Evolutionary conservation across 2,113 vertebrate genomes (phyloP).

Genomic region (Phainopepla nitens): DNA sequence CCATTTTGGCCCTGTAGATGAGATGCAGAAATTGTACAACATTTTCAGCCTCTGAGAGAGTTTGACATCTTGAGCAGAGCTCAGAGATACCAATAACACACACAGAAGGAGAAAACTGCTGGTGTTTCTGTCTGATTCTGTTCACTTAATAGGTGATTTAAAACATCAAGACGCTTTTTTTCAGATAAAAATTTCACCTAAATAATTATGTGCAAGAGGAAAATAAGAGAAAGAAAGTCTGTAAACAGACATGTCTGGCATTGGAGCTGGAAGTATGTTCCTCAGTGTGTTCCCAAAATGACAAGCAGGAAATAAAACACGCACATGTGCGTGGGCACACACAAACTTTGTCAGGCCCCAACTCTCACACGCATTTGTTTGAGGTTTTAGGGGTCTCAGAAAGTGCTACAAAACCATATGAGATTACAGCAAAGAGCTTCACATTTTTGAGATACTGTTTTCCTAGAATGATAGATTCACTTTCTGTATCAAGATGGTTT

Average conservation of each 20-base stretch:
- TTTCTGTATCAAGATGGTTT: background rate
- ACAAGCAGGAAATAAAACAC: background rate
- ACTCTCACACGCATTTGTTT: background rate
- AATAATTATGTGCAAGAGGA: background rate
- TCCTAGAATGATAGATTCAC: background rate
- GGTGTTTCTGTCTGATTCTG: background rate
- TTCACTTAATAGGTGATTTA: background rate
- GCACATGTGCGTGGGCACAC: rapidly evolving
- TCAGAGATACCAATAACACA: background rate
- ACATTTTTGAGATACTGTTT: background rate
- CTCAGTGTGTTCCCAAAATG: background rate
- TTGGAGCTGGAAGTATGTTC: background rate
- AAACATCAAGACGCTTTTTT: background rate
- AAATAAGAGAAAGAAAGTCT: background rate
- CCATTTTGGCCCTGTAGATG: background rate
- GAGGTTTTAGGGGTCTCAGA: background rate
- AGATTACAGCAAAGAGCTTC: background rate
- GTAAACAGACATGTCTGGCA: background rate
- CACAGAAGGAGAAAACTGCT: background rate
- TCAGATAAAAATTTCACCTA: background rate
- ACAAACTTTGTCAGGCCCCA: background rate
- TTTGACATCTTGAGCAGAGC: background rate
- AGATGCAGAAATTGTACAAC: background rate
- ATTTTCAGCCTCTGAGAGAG: background rate
- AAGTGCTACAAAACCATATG: background rate